These are phyloP conservation scores for Notamacropus eugenii DNA, from an alignment of 2,797 vertebrate genomes.

Conservation along the genomic window DNA sequence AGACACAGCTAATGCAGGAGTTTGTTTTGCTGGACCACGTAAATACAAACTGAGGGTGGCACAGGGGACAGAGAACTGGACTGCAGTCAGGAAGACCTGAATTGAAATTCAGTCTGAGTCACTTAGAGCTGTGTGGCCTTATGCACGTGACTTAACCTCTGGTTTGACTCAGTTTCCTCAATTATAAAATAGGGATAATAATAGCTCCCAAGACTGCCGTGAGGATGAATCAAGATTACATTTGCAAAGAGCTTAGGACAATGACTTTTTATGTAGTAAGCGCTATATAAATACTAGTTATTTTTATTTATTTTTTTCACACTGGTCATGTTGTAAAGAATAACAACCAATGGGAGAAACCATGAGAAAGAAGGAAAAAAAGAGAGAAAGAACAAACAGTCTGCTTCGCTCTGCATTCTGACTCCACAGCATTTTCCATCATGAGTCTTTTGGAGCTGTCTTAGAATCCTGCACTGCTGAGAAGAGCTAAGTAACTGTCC, in stretches of 20 bases:
- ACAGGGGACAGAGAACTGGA: no score
- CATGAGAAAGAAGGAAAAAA: no score
- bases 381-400: no score
- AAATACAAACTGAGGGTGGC: background rate
- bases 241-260: background rate
- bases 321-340: no score
- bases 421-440: no score
- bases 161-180: background rate
- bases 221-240: background rate
- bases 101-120: background rate
- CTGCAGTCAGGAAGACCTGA: background rate
- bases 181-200: background rate
- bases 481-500: no score
- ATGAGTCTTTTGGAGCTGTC: no score
- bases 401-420: no score
- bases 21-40: background rate
- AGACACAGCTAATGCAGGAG: background rate
- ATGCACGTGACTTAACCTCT: background rate
- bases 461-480: no score
- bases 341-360: no score
- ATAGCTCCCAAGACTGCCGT: background rate
- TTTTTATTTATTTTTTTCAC: background rate
- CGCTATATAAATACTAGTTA: background rate
- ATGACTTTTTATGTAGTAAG: background rate
- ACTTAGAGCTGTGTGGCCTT: background rate